Evolutionary conservation across 2,888 invertebrate genomes (phyloP).

Genomic region (Drosophila neutralis): DNA sequence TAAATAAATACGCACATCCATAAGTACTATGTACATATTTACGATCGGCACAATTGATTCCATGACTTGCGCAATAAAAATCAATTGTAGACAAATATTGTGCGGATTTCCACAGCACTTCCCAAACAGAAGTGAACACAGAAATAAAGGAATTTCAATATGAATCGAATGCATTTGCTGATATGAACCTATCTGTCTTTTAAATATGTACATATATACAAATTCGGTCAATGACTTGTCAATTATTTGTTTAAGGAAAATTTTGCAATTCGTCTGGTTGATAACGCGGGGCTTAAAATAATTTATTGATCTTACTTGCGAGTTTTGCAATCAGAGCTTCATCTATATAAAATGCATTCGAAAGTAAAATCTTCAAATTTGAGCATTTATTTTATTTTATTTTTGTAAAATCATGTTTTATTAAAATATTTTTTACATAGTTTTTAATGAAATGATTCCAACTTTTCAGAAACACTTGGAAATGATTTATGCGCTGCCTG

Average conservation of each 20-base stretch:
- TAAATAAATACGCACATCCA: background rate
- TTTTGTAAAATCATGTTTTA: background rate
- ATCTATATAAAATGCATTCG: background rate
- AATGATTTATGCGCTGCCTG: constrained; percentile 87
- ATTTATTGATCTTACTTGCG: constrained; percentile 17
- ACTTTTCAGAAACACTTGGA: constrained; percentile 85
- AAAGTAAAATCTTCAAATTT: background rate
- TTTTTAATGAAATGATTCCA: background rate
- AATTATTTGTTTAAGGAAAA: constrained; percentile 21
- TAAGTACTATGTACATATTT: background rate
- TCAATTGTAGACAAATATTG: constrained; percentile 28
- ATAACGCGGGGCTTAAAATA: constrained; percentile 21
- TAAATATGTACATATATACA: constrained; percentile 1
- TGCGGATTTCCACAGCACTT: constrained; percentile 4
- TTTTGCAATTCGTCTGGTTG: constrained; percentile 27
- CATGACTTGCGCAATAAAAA: constrained; percentile 20
- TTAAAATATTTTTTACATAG: background rate
- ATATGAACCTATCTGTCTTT: constrained; percentile 38
- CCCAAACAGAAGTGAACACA: background rate
- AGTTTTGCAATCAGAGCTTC: background rate
- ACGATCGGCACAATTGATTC: constrained; percentile 29
- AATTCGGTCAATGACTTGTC: constrained; percentile 40
- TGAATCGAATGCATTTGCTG: constrained; percentile 26
- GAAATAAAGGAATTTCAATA: background rate
- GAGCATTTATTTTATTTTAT: background rate